phyloP scores from a whole-genome alignment of 2,797 vertebrate species.

The Mus caroli region DNA sequence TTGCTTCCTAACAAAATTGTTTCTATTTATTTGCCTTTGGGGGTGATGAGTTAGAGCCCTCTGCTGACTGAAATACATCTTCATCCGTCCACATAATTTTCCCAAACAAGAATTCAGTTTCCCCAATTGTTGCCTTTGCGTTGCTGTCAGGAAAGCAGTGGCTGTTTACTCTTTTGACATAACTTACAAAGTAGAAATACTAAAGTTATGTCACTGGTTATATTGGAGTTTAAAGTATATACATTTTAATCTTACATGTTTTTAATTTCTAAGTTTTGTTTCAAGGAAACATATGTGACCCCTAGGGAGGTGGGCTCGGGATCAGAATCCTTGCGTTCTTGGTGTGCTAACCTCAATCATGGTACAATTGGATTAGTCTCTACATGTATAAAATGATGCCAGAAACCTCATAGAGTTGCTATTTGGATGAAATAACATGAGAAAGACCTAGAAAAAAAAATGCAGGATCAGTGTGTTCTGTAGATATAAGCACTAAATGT shows the following conservation, averaged over 20 bases:
- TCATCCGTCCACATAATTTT: neutral
- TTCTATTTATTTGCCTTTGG: neutral
- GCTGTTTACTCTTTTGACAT: conserved; percentile 4
- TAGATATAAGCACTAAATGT: neutral
- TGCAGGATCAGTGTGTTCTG: neutral
- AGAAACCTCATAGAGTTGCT: neutral
- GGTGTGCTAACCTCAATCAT: neutral
- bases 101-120: neutral
- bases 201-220: neutral
- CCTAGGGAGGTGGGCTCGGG: neutral
- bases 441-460: neutral
- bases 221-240: neutral
- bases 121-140: neutral
- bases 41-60: neutral
- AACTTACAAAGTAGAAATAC: neutral
- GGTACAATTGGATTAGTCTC: neutral
- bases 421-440: conserved; percentile 18
- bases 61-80: neutral
- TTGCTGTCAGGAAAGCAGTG: neutral
- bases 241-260: conserved; percentile 6
- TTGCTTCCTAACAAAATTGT: neutral
- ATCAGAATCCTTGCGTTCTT: neutral
- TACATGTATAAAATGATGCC: neutral
- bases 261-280: conserved; percentile 29
- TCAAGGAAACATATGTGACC: neutral